Base-by-base conservation (phyloP, 2,113 vertebrate genomes). In the Petaurus breviceps region DNA sequence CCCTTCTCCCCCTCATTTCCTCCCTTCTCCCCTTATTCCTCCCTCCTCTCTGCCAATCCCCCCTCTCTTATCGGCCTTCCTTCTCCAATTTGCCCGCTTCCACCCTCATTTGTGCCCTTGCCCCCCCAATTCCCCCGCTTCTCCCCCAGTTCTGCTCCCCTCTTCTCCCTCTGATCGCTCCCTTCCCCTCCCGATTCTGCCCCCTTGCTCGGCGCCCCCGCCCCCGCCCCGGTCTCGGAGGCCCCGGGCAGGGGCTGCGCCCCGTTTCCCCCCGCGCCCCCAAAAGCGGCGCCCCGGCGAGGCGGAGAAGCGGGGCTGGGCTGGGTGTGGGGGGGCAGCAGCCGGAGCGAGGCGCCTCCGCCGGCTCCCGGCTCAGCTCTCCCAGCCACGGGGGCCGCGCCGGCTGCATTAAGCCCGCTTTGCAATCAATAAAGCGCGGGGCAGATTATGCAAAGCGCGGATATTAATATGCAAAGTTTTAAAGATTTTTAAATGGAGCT, bases 381-480 rank as follows among this genome's bases (percentile, higher is more conserved):
- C 97, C 97, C 98, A 97, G 98, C 98, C 97, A 98, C 97, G 97
- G 57, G 55, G 98, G 98, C 96, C 97, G 96, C 98, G 98, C 97
- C 97, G 97, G 97, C 98, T 98, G 98, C 98, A 98, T 98, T 98
- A 98, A 97, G 98, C 98, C 97, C 57, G 57, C 97, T 97, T 98
- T 97, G 98, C 98, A 98, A 98, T 98, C 98, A 98, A 98, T 98
- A 98, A 97, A 97, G 97, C 96, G 98, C 98, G 98, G 98, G 98
- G 97, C 97, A 98, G 98, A 98, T 97, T 98, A 98, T 98, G 98
- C 98, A 98, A 98, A 98, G 98, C 98, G 97, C 98, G 98, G 98
- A 98, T 98, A 99, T 99, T 98, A 98, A 98, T 98, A 98, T 98
- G 98, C 98, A 98, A 98, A 99, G 98, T 98, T 98, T 98, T 98